phyloP scores from a whole-genome alignment of 2,113 vertebrate genomes.

The Dasypus novemcinctus region DNA sequence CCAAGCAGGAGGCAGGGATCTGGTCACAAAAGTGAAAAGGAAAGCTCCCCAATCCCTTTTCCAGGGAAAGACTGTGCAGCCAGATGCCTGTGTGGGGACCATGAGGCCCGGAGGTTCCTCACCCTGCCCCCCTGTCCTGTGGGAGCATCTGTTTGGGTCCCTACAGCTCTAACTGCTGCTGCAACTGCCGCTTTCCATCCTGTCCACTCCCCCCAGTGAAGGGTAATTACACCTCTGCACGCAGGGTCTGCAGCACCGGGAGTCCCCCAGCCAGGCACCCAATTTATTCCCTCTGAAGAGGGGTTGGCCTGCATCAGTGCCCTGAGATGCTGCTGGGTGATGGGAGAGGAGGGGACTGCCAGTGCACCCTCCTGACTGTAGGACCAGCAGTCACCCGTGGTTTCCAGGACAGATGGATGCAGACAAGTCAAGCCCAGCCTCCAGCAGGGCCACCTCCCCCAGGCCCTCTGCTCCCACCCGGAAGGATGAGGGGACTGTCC shows the following conservation, averaged over 20 bases:
- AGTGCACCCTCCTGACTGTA: background rate
- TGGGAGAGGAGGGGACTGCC: fast-evolving
- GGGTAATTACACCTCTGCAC: background rate
- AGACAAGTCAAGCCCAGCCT: fast-evolving
- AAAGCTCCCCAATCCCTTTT: fast-evolving
- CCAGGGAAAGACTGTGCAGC: no score
- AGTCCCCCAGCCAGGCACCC: background rate
- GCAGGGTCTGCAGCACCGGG: background rate
- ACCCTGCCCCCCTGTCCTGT: background rate
- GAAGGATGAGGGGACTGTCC: no score
- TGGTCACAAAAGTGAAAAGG: background rate
- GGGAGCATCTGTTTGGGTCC: no score
- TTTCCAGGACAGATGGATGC: no score
- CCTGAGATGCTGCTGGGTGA: no score
- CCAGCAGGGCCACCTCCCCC: no score
- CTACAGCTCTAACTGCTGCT: no score
- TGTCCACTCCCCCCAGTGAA: fast-evolving
- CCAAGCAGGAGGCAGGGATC: background rate
- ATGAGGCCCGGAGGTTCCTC: fast-evolving
- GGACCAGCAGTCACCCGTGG: conserved; percentile 20
- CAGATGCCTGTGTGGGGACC: fast-evolving
- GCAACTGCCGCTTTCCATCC: no score
- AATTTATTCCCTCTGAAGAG: no score
- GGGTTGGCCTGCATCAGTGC: no score
- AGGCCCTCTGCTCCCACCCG: no score